Evolutionary conservation across 2,113 vertebrate species (phyloP).

Genomic region (Rhipidura dahli): DNA sequence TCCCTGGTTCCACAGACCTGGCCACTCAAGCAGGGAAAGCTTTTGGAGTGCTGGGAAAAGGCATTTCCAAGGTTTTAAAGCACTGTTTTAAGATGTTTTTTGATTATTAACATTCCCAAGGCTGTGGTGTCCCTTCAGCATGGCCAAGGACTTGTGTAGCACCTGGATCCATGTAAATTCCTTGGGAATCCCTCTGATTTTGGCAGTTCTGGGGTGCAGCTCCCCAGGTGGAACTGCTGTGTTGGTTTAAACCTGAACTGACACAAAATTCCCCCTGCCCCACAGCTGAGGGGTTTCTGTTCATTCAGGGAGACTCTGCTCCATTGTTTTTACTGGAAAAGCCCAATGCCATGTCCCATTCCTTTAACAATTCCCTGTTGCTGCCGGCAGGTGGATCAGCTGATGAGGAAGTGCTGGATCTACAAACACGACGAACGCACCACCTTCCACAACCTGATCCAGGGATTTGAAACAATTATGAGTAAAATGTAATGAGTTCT

Average conservation of each 20-base stretch:
- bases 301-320: neutral
- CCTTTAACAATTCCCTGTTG: neutral
- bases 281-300: fast-evolving
- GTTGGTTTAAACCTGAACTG: neutral
- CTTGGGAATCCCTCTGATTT: too few relatives aligned
- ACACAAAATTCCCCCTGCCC: neutral
- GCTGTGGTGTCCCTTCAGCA: fast-evolving
- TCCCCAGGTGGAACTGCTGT: neutral
- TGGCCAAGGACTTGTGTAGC: neutral
- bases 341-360: fast-evolving
- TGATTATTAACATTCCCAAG: neutral
- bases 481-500: conserved; percentile 55
- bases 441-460: conserved; percentile 85
- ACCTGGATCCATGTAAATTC: neutral
- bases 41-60: neutral
- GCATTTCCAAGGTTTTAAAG: neutral
- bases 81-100: neutral
- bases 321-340: fast-evolving
- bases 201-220: neutral
- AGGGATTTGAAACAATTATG: conserved; percentile 83
- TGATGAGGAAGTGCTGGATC: conserved; percentile 94
- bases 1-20: fast-evolving
- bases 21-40: neutral
- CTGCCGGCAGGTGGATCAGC: conserved; percentile 82
- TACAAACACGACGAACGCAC: conserved; percentile 82